Percentiles rank a stretch among this genome's conserved stretches.
Evolutionary conservation across 2,797 vertebrate species (phyloP).

Genomic region (Acanthurus lineatus): DNA sequence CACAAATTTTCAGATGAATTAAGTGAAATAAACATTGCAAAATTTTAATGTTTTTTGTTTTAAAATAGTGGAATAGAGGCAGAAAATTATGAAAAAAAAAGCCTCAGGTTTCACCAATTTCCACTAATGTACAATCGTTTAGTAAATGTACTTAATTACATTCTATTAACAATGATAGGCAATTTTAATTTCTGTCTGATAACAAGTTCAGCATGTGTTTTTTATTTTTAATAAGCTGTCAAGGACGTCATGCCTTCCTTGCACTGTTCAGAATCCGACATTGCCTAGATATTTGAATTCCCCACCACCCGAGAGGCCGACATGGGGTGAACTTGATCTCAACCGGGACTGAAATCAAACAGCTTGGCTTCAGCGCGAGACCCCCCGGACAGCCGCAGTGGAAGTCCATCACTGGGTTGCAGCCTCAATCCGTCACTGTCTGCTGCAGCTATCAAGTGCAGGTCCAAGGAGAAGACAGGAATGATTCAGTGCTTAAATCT

Average conservation of each 20-base stretch:
- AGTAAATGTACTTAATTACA: too few relatives aligned
- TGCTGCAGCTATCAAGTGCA: conserved; percentile 56
- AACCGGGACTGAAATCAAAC: conserved; percentile 59
- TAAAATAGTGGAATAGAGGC: too few relatives aligned
- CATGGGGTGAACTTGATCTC: conserved; percentile 33
- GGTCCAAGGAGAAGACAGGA: conserved; percentile 63
- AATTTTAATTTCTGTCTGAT: too few relatives aligned
- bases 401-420: conserved; percentile 78
- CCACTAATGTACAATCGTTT: too few relatives aligned
- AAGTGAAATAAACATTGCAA: too few relatives aligned
- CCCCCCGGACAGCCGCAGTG: conserved; percentile 63
- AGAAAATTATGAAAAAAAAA: too few relatives aligned
- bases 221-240: conserved; percentile 26
- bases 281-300: conserved; percentile 45
- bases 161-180: too few relatives aligned
- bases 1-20: too few relatives aligned
- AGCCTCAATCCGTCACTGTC: conserved; percentile 79
- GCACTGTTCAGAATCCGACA: conserved; percentile 7
- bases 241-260: conserved; percentile 1
- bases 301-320: conserved; percentile 16
- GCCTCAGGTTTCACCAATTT: too few relatives aligned
- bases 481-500: conserved; percentile 59
- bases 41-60: too few relatives aligned
- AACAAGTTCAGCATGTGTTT: neutral
- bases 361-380: conserved; percentile 29